Evolutionary conservation across 1,140 invertebrate species (phyloP), one percentile per base, ranked within the genome.

Genomic region (Cydia amplana): DNA sequence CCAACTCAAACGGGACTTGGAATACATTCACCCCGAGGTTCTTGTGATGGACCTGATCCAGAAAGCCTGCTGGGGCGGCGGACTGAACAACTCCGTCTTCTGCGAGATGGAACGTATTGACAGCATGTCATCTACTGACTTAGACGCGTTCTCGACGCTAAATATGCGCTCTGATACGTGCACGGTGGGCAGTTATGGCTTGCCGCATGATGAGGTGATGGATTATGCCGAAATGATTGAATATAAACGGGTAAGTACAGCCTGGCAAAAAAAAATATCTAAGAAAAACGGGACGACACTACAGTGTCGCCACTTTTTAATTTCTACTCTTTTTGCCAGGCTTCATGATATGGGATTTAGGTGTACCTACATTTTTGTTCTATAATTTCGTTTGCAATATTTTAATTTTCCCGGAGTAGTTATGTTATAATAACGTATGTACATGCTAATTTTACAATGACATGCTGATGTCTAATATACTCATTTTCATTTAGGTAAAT

Each of bases 191-290:
- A 88, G 86, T 73, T 75, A 87, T 1, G 89, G 89, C 0, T 70
- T 91, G 5, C 85, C 86, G 0, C 90, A 86, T 74, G 87, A 91
- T 18, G 88, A 90, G 60, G 85, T 85, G 0, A 55, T 91, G 32
- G 84, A 84, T 32, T n/a, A 90, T 46, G 88, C 87, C 0, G 85
- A 88, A 73, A 79, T 75, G 28, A 83, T 91, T 43, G 82, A 90
- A 7, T 64, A 32, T 23, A 74, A 40, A 74, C 64, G 76, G 73
- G 89, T 88, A 51, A 80, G 36, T 40, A 40, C 2, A 40, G n/a
- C n/a, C n/a, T n/a, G n/a, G n/a, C n/a, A n/a, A n/a, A n/a, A n/a
- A n/a, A n/a, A n/a, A n/a, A n/a, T n/a, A n/a, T n/a, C n/a, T n/a
- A n/a, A n/a, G n/a, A n/a, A n/a, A n/a, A n/a, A n/a, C n/a, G n/a